Evolutionary conservation across 2,888 invertebrate genomes (phyloP).

Genomic region (Drosophila robusta): DNA sequence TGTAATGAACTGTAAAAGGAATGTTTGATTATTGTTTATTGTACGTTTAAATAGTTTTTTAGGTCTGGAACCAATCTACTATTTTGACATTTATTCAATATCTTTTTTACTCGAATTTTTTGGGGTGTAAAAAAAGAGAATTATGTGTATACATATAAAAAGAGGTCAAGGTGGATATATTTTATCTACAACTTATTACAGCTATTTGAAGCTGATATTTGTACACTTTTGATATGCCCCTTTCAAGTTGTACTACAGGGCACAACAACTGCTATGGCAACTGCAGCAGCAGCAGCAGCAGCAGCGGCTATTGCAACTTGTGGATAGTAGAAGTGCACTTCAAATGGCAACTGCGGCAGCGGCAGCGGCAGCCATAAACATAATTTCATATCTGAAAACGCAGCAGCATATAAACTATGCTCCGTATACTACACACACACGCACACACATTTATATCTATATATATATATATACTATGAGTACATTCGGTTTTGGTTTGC

Average conservation of each 20-base stretch:
- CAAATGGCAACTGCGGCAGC: conserved; percentile 61
- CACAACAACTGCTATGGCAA: conserved; percentile 27
- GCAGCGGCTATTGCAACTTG: conserved; percentile 70
- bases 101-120: too few species aligned
- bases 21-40: too few species aligned
- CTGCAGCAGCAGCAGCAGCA: conserved; percentile 29
- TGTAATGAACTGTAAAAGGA: too few species aligned
- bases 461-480: not conserved
- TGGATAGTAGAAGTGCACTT: conserved; percentile 72
- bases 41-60: too few species aligned
- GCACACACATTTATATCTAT: not conserved
- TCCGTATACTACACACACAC: conserved; percentile 22
- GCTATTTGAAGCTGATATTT: too few species aligned
- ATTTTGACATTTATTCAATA: too few species aligned
- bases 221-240: conserved; percentile 1
- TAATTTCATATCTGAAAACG: conserved; percentile 79
- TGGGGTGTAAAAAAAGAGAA: too few species aligned
- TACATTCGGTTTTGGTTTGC: not conserved
- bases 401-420: conserved; percentile 68
- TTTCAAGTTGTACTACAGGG: not conserved
- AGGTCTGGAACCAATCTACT: too few species aligned
- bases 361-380: conserved; percentile 63
- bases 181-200: too few species aligned
- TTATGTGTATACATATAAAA: too few species aligned
- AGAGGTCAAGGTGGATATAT: too few species aligned